Evolutionary conservation across 2,113 vertebrate species (phyloP).

Genomic region (Periophthalmus modestus): DNA sequence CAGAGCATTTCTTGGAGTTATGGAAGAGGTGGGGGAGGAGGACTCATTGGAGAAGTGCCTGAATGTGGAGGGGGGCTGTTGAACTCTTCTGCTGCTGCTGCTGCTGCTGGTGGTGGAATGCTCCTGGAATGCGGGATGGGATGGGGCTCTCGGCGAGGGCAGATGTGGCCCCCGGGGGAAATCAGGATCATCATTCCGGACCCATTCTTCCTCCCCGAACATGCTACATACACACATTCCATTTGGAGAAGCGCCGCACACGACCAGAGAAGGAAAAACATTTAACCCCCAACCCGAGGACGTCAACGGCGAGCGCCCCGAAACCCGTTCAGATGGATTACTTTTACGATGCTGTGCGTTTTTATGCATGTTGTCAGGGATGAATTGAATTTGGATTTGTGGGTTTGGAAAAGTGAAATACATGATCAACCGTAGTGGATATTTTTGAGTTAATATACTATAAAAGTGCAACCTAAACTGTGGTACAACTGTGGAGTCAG

Average conservation of each 20-base stretch:
- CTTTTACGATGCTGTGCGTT: constrained; percentile 51
- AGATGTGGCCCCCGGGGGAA: constrained; percentile 66
- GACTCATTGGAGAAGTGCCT: not conserved
- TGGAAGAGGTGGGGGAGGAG: constrained; percentile 21
- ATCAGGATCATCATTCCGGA: constrained; percentile 67
- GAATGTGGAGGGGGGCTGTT: constrained; percentile 42
- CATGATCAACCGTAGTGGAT: no score
- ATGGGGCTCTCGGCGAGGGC: constrained; percentile 45
- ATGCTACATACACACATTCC: constrained; percentile 37
- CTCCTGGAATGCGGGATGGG: constrained; percentile 62
- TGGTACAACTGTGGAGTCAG: no score
- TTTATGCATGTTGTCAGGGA: not conserved
- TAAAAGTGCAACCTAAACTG: no score
- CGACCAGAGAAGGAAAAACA: constrained; percentile 31
- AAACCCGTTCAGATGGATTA: constrained; percentile 49
- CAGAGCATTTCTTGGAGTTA: constrained; percentile 43
- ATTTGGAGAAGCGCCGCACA: constrained; percentile 30
- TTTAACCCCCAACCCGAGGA: constrained; percentile 42
- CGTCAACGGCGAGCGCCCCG: constrained; percentile 14
- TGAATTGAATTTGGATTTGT: not conserved
- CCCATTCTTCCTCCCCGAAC: constrained; percentile 6
- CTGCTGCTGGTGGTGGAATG: constrained; percentile 42
- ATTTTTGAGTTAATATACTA: no score
- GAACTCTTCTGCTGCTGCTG: constrained; percentile 34
- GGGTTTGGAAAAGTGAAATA: not conserved